Percentiles rank a stretch among this genome's conserved stretches.
Conservation (phyloP, 2,797 vertebrate species). For the Enteromius fasciolatus region DNA sequence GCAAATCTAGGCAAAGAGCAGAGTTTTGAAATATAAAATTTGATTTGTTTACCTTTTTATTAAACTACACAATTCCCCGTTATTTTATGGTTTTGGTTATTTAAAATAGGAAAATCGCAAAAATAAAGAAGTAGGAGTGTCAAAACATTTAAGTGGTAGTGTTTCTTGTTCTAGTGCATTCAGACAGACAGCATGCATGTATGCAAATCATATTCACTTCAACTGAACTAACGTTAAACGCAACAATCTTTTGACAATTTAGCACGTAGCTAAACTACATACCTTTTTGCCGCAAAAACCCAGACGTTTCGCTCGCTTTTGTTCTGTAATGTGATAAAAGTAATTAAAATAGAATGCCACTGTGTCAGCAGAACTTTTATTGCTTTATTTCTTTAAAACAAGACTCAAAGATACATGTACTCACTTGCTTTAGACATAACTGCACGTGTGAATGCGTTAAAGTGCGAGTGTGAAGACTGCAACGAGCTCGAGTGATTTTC, state of each 20-base stretch:
- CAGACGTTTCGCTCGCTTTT: slow-evolving; percentile 78
- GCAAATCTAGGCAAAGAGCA: neutral
- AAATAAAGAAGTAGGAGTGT: neutral
- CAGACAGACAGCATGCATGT: neutral
- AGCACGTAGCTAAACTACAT: slow-evolving; percentile 3
- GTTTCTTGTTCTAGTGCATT: neutral
- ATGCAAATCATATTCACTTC: neutral
- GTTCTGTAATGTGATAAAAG: slow-evolving; percentile 67
- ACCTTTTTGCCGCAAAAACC: slow-evolving; percentile 77
- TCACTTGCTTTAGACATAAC: slow-evolving; percentile 79
- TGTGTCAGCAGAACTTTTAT: neutral
- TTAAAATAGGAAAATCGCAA: neutral
- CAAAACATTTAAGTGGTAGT: neutral
- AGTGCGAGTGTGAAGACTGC: slow-evolving; percentile 27
- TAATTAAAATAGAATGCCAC: neutral
- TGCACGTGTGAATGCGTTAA: slow-evolving; percentile 65
- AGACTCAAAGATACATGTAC: slow-evolving; percentile 48
- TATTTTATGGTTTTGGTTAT: neutral
- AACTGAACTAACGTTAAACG: neutral
- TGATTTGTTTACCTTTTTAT: neutral
- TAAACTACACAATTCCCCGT: neutral
- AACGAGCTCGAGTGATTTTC: slow-evolving; percentile 29
- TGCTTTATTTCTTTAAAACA: neutral
- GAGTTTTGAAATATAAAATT: neutral
- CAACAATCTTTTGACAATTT: neutral